These are phyloP conservation scores for Plagodis dolabraria DNA, from an alignment of 2,888 invertebrate genomes.

Conservation along the genomic window DNA sequence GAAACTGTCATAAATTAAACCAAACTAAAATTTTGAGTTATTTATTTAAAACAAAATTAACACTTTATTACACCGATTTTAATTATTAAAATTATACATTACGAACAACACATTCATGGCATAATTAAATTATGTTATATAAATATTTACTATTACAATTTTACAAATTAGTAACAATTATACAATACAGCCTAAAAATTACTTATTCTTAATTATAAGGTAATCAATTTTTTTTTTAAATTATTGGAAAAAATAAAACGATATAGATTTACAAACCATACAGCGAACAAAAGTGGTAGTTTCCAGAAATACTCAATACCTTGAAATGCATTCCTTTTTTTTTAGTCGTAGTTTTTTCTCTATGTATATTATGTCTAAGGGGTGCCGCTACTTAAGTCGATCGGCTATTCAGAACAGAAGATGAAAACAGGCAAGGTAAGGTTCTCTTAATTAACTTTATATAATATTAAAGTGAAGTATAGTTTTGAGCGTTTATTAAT, in stretches of 20 bases:
- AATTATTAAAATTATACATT: constrained; percentile 56
- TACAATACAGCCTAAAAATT: constrained; percentile 25
- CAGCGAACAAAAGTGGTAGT: too few relatives aligned
- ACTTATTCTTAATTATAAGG: constrained; percentile 16
- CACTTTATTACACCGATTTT: constrained; percentile 75
- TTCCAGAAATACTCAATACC: too few relatives aligned
- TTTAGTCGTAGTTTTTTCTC: too few relatives aligned
- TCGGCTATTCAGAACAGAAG: too few relatives aligned
- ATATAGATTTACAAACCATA: too few relatives aligned
- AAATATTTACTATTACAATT: constrained; percentile 29
- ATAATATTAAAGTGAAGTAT: too few relatives aligned
- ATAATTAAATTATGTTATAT: constrained; percentile 41
- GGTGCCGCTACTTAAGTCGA: too few relatives aligned
- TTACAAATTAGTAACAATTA: constrained; percentile 39
- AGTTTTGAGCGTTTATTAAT: background rate
- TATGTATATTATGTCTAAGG: too few relatives aligned
- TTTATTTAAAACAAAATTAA: constrained; percentile 78
- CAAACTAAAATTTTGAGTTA: constrained; percentile 55
- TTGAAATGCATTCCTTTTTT: too few relatives aligned
- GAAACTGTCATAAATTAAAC: constrained; percentile 32
- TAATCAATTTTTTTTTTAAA: background rate
- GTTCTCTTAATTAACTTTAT: too few relatives aligned
- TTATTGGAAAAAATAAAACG: background rate
- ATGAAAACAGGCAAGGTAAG: too few relatives aligned
- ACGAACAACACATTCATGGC: constrained; percentile 70